Base-by-base conservation (phyloP, 2,113 vertebrate genomes). In the Leucopsar rothschildi region DNA sequence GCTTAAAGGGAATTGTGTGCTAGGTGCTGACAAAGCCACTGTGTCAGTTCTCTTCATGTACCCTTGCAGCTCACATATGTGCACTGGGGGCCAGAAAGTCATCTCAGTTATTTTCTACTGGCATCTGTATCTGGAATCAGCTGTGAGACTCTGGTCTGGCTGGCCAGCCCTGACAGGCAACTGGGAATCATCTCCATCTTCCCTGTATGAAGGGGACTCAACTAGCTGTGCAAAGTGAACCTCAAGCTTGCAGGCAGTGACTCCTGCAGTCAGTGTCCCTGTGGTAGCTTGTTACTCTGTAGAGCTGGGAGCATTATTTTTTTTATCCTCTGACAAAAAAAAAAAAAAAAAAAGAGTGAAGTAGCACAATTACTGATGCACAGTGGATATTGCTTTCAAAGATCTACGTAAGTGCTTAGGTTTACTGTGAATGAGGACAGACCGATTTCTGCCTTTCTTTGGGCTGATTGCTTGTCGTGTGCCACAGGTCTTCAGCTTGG, bases 151-250 rank as follows among this genome's bases (percentile, higher is more conserved):
- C 27, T 2, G 5, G n/a, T 37, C 33, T 88, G 82, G 9, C 29
- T 64, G 57, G 29, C 61, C 2, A 7, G 50, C 25, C 31, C 28
- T 31, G 23, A 20, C 0, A 2, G 44, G 23, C 2, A 15, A 6
- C 25, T 40, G 37, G 65, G 49, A 61, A 25, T 66, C 20, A 15
- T 69, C n/a, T 42, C 1, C 4, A 19, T 31, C 19, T 14, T 76
- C 19, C 12, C 9, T 73, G 1, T 39, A 11, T 23, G 52, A n/a
- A 69, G 24, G 24, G 8, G 8, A 31, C 53, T 75, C 12, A 50
- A 44, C 20, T 84, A 55, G 15, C 64, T 0, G 0, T 65, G 71
- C 13, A 23, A 42, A 55, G 71, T 18, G 27, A 82, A 49, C 44
- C 23, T 90, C 16, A 17, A 18, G 42, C 35, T 63, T 25, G 12